Evolutionary conservation across 2,113 vertebrate species (phyloP), one percentile per base, ranked within the genome.

Genomic region (Phrynocephalus versicolor): DNA sequence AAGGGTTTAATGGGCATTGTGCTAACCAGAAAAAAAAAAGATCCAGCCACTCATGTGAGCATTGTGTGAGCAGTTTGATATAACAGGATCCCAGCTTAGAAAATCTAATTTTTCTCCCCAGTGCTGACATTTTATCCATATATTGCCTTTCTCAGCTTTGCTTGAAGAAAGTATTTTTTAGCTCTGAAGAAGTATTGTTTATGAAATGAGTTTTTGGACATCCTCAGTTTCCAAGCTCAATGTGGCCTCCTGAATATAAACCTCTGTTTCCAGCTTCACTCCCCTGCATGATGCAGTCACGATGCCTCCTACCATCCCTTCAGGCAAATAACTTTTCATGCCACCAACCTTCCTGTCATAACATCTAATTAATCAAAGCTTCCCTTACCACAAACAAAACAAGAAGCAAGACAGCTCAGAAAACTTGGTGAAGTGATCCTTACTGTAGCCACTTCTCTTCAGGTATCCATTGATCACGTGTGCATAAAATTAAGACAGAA

Each of bases 381-480:
- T 15, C 45, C 33, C 37, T n/a, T 69, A 57, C 14, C 65, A 69
- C n/a, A 85, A 70, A 51, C 19, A 55, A 77, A 69, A 51, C 65
- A 45, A 70, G 21, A 18, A 77, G 55, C 27, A 80, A 75, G 27
- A 0, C 2, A 6, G 84, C 16, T 18, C 27, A 2, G 0, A 73
- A 0, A 1, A 75, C 35, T 1, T 0, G 37, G 10, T 10, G 64
- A 2, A 9, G 57, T 39, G 5, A 33, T n/a, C 0, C 0, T 35
- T 30, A 27, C 12, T 60, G 39, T 76, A 23, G 35, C 51, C 18
- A 18, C 1, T 57, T 27, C 62, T 23, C 41, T 37, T 57, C 51
- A 77, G 4, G 27, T 67, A 1, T 6, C n/a, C 15, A 57, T 51
- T 67, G 4, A 13, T 57, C 27, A 2, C 37, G 39, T 35, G 2